Evolutionary conservation across 2,888 invertebrate genomes (phyloP), one percentile per base, ranked within the genome.

Genomic region (Diploptera punctata): DNA sequence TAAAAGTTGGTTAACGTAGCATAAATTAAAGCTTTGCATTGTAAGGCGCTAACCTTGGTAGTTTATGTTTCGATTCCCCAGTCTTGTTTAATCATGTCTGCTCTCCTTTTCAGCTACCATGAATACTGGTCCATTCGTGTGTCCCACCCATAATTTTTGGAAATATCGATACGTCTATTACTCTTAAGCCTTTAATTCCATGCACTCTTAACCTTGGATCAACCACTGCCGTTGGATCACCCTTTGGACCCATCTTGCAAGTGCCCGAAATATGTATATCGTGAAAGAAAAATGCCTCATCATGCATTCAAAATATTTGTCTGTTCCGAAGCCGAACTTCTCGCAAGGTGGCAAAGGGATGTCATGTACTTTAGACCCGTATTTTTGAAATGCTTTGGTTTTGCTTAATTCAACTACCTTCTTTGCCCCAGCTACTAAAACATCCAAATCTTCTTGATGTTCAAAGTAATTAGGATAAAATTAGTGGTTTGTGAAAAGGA

Each of bases 21-120:
- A n/a, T n/a, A n/a, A n/a, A n/a, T n/a, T n/a, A n/a, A n/a, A n/a
- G n/a, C n/a, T n/a, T n/a, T n/a, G n/a, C n/a, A n/a, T n/a, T n/a
- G n/a, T n/a, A n/a, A n/a, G n/a, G n/a, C n/a, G n/a, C n/a, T n/a
- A n/a, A n/a, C n/a, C n/a, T n/a, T n/a, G n/a, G n/a, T n/a, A n/a
- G n/a, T n/a, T n/a, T n/a, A n/a, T n/a, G n/a, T n/a, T n/a, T n/a
- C n/a, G n/a, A 65, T 13, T 1, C 43, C 80, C 84, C 85, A 86
- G 75, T 83, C 83, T 78, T 88, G 80, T 81, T 90, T 91, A 57
- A 92, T 90, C 84, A 91, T 85, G 79, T 92, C 91, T 0, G 90
- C 85, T 5, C 88, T n/a, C 91, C 80, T 93, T 93, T 81, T 94
- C 94, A 2, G 92, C 93, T 77, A 94, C 92, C 93, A 94, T 93